Conservation (phyloP, 2,888 invertebrate genomes). For the Rhingia campestris region DNA sequence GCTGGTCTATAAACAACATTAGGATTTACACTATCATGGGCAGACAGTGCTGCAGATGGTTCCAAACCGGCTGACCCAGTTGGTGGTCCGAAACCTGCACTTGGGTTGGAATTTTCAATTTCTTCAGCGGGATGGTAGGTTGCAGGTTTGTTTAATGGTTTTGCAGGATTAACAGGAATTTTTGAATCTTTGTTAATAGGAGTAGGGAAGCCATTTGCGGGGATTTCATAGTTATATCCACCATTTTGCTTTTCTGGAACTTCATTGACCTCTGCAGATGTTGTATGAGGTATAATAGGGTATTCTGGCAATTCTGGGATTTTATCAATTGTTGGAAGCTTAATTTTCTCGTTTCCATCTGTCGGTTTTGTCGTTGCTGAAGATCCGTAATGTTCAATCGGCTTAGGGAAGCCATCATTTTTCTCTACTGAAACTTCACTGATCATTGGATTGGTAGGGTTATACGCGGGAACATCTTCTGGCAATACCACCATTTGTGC, state of each 20-base stretch:
- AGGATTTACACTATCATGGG: background rate
- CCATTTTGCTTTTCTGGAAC: background rate
- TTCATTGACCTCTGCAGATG: background rate
- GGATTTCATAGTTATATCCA: background rate
- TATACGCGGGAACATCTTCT: too few relatives aligned
- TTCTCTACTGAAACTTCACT: too few relatives aligned
- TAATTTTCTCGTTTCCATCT: background rate
- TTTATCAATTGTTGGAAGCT: slow-evolving; percentile 4
- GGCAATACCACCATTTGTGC: too few relatives aligned
- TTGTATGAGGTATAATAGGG: background rate
- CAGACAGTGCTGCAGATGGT: background rate
- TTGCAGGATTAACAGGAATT: background rate
- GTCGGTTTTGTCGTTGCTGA: too few relatives aligned
- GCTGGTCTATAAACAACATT: background rate
- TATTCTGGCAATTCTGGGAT: slow-evolving; percentile 2
- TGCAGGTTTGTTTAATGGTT: background rate
- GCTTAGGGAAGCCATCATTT: too few relatives aligned
- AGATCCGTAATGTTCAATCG: too few relatives aligned
- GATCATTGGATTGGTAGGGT: too few relatives aligned
- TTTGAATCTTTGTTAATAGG: background rate
- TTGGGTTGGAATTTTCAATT: background rate
- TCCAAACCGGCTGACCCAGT: background rate
- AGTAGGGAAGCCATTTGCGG: background rate
- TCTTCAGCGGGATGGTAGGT: too few relatives aligned
- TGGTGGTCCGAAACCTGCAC: background rate